Evolutionary conservation across 2,888 invertebrate species (phyloP).

Genomic region (Chesias legatella): DNA sequence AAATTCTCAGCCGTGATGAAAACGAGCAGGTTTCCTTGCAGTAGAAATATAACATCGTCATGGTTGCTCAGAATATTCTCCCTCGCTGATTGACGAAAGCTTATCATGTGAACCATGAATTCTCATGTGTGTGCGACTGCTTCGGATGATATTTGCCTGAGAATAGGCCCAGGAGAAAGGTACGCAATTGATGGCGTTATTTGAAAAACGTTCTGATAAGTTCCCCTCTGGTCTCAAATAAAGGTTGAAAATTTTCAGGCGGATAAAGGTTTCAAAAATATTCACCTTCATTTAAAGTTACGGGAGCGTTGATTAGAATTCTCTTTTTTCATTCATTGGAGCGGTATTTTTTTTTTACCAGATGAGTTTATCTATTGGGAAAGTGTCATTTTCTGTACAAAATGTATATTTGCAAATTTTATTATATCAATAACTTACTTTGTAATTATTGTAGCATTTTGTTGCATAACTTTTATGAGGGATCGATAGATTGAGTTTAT

Average conservation of each 20-base stretch:
- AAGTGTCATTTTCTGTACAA: slow-evolving; percentile 13
- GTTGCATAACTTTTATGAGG: no score
- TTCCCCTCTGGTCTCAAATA: slow-evolving; percentile 57
- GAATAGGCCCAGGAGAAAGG: slow-evolving; percentile 25
- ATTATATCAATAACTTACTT: no score
- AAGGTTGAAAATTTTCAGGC: slow-evolving; percentile 52
- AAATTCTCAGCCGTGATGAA: no score
- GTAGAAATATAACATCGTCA: no score
- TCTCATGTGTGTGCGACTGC: no score
- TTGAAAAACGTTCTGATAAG: slow-evolving; percentile 68
- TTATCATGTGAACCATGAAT: no score
- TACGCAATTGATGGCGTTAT: slow-evolving; percentile 61
- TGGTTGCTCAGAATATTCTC: no score
- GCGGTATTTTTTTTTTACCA: slow-evolving; percentile 39
- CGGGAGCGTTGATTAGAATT: slow-evolving; percentile 55
- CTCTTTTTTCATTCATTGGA: slow-evolving; percentile 43
- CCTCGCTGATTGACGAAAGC: no score
- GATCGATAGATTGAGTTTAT: no score
- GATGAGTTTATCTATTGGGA: slow-evolving; percentile 30
- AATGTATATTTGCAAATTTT: slow-evolving; percentile 12
- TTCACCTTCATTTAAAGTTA: slow-evolving; percentile 62
- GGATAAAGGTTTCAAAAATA: slow-evolving; percentile 60
- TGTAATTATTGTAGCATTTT: no score
- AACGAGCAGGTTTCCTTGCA: no score
- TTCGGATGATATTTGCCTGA: no score